phyloP scores from a whole-genome alignment of 2,797 vertebrate species.

The Morelia viridis region DNA sequence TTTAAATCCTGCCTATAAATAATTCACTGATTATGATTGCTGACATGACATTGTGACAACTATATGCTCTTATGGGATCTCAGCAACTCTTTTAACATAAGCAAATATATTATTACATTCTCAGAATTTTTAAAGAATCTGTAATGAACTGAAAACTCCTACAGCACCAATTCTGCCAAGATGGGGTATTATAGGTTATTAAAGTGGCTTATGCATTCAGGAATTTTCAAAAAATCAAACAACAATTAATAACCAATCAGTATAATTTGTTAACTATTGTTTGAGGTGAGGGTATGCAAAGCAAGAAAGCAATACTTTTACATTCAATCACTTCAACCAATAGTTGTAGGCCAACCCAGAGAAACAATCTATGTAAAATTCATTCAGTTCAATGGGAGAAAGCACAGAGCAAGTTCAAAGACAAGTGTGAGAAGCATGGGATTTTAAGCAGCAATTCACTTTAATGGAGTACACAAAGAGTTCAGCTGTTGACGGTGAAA shows the following conservation, averaged over 20 bases:
- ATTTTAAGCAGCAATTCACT: neutral
- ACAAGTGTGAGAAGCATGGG: neutral
- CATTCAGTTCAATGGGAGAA: neutral
- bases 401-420: neutral
- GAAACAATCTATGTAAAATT: neutral
- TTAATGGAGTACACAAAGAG: neutral
- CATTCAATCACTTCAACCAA: neutral
- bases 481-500: neutral
- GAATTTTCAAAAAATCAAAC: too few relatives aligned
- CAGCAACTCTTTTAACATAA: constrained; percentile 14
- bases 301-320: neutral
- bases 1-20: constrained; percentile 3
- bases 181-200: neutral
- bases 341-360: neutral
- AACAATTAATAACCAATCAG: too few relatives aligned
- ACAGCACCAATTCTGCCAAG: neutral
- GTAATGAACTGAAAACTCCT: neutral
- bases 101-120: constrained; percentile 11
- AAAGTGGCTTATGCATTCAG: too few relatives aligned
- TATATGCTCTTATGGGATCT: constrained; percentile 19
- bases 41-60: constrained; percentile 8
- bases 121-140: neutral
- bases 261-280: neutral
- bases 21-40: neutral
- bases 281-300: neutral